Conservation (phyloP, 30 jellyfish, hydroid and myxozoan genomes). For the Hydra vulgaris region DNA sequence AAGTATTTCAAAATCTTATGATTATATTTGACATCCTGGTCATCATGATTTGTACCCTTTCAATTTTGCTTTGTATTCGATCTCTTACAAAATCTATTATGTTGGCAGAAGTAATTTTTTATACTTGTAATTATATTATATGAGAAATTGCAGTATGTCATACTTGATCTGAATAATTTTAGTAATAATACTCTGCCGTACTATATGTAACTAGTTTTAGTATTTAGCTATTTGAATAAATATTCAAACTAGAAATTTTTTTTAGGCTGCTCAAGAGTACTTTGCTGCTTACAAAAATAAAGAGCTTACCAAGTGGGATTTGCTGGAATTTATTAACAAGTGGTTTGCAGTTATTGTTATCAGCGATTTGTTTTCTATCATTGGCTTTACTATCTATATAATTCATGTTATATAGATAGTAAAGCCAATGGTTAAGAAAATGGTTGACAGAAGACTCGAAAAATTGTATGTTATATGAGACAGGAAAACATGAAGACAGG, state of each 20-base stretch:
- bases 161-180: too few species aligned
- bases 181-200: too few species aligned
- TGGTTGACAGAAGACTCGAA: too few species aligned
- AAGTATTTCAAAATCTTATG: constrained; percentile 14
- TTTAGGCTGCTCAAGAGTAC: constrained; percentile 59
- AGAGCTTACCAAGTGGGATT: constrained; percentile 58
- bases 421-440: too few species aligned
- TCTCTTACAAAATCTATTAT: constrained; percentile 50
- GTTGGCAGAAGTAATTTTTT: constrained; percentile 56
- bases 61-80: constrained; percentile 63
- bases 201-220: too few species aligned
- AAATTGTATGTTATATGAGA: too few species aligned
- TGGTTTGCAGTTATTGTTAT: constrained; percentile 83
- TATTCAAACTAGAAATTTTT: too few species aligned
- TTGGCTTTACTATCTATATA: constrained; percentile 67
- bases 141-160: too few species aligned
- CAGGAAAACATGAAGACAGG: too few species aligned
- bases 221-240: too few species aligned
- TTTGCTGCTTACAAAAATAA: constrained; percentile 49
- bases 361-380: constrained; percentile 60
- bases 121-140: too few species aligned
- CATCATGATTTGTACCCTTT: constrained; percentile 43
- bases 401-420: too few species aligned
- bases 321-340: constrained; percentile 57
- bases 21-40: constrained; percentile 60